Evolutionary conservation across 2,797 vertebrate genomes (phyloP).

Genomic region (Mus caroli): DNA sequence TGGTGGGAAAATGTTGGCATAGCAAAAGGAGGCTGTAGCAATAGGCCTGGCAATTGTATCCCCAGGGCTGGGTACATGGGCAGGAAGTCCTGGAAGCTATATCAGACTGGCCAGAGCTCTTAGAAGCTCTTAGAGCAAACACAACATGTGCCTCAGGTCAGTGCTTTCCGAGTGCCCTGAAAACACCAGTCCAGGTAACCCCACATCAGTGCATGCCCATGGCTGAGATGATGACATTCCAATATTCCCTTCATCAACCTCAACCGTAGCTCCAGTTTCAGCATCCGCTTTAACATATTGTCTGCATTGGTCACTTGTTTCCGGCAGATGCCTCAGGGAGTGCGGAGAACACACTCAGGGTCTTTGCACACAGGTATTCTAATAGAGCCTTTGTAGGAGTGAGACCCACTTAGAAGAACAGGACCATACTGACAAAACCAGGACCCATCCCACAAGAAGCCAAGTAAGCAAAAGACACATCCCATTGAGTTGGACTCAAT

Average conservation of each 20-base stretch:
- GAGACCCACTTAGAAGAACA: neutral
- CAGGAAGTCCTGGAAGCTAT: accelerated
- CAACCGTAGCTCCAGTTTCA: neutral
- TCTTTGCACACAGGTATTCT: neutral
- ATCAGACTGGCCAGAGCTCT: neutral
- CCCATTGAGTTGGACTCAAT: neutral
- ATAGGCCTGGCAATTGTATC: too few relatives aligned
- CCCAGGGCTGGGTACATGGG: neutral
- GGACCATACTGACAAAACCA: neutral
- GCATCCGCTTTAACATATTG: neutral
- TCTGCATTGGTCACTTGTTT: neutral
- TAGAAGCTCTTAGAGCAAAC: neutral
- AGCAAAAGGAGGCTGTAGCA: accelerated
- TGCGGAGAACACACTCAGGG: too few relatives aligned
- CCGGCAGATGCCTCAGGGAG: neutral
- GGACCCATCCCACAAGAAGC: neutral
- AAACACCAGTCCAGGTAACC: accelerated
- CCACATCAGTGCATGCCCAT: accelerated
- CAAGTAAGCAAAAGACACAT: neutral
- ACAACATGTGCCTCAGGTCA: accelerated
- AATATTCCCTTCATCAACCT: too few relatives aligned
- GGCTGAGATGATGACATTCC: too few relatives aligned
- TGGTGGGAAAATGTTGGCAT: neutral
- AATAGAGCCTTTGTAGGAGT: neutral
- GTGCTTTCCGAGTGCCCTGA: accelerated